Evolutionary conservation across 2,888 invertebrate genomes (phyloP).

Genomic region (Caradrina clavipalpis): DNA sequence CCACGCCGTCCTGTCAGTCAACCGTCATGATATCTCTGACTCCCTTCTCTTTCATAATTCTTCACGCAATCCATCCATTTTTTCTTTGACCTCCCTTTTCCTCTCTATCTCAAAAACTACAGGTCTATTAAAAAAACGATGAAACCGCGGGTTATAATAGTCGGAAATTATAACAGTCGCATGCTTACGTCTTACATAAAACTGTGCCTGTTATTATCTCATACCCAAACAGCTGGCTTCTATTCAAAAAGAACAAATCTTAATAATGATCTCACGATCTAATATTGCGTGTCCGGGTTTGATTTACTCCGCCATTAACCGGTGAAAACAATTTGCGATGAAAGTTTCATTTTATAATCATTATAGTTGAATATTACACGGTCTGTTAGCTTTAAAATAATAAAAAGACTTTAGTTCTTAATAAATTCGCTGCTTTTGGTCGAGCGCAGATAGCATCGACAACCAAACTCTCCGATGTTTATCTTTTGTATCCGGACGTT

Average conservation of each 20-base stretch:
- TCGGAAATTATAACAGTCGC: background rate
- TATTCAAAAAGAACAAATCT: constrained; percentile 33
- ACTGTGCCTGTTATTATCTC: constrained; percentile 21
- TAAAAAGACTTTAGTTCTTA: constrained; percentile 21
- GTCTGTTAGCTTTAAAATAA: constrained; percentile 55
- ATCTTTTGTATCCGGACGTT: too few species aligned
- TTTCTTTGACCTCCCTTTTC: too few species aligned
- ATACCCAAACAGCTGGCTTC: constrained; percentile 18
- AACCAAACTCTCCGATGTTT: too few species aligned
- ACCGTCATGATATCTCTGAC: too few species aligned
- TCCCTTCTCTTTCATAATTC: too few species aligned
- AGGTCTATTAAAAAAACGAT: too few species aligned
- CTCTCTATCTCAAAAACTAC: too few species aligned
- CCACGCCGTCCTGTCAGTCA: too few species aligned
- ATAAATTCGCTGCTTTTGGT: constrained; percentile 29
- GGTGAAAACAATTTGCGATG: constrained; percentile 61
- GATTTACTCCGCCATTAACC: constrained; percentile 43
- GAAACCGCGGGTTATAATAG: too few species aligned
- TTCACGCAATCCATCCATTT: too few species aligned
- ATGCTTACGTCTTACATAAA: constrained; percentile 32
- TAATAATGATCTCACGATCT: constrained; percentile 53
- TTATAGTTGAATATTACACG: constrained; percentile 54
- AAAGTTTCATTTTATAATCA: constrained; percentile 64
- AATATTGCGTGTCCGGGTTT: constrained; percentile 54
- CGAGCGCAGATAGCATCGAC: too few species aligned